Base-by-base conservation (phyloP, 2,797 vertebrate genomes). In the Coracias cyanogaster region DNA sequence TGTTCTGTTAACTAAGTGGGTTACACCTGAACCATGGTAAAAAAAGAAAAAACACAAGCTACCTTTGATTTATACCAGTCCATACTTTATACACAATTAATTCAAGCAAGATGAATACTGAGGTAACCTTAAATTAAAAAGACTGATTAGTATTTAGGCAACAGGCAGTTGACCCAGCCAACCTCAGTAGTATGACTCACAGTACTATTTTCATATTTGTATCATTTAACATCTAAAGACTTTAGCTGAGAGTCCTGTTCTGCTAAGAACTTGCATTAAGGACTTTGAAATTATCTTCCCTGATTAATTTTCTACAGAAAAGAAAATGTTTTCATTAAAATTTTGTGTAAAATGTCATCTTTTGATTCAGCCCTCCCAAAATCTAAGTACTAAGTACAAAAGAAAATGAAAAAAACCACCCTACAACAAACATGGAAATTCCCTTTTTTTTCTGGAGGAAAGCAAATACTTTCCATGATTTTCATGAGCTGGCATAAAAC, bases 191-290 rank as follows among this genome's bases (percentile, higher is more conserved):
- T 57, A 77, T 93, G 73, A 94, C 67, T 96, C 90, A 94, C 52
- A 45, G 69, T 46, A 86, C 74, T 93, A 73, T 96, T 87, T 95
- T 90, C 83, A 85, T 95, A 94, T 95, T 91, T 94, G 52, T 94
- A 90, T 93, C 91, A 92, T 73, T 89, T 93, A 94, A 72, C 26
- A 93, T 64, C 39, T 91, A 60, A 93, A 93, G 78, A 86, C 66
- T 51, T 70, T 70, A 93, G 55, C 43, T 82, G 35, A 88, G 78
- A 96, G 73, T 66, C 55, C 80, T 86, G 64, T 82, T 94, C 80
- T 46, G 62, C 54, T 72, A 85, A 82, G 45, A 90, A 85, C 57
- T 57, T 89, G 67, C 60, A 91, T 74, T 72, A 92, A 90, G 12
- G 55, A 81, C 43, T 74, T 61, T 52, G 46, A 95, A 83, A 94